Base-by-base conservation (phyloP, 1,140 invertebrate species). In the Euschistus heros region DNA sequence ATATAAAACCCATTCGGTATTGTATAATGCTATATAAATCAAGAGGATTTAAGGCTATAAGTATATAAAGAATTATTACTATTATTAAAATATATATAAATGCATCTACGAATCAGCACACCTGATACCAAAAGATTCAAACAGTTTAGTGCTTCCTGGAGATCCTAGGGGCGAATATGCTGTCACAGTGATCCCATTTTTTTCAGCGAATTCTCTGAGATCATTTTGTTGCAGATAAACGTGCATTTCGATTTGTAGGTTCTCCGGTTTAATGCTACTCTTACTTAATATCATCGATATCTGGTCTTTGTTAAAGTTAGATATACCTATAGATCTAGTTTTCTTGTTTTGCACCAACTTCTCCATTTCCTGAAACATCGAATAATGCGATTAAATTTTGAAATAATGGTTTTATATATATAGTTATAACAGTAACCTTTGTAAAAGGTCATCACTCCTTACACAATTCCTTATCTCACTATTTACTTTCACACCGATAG, bases 151-250 rank as follows among this genome's bases (percentile, higher is more conserved):
- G 44, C 2, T 84, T 7, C 84, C 87, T 65, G 82, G 67, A 24
- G 71, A 72, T 3, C 80, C 81, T 15, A 84, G 69, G 1, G 82
- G 78, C 18, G 75, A 74, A 68, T 81, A 84, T 2, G 80, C 80
- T 33, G 74, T 77, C 5, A 83, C 67, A 22, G 71, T 67, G 33
- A 83, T 79, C 8, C 72, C 69, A 37, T 75, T 70, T 37, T 71
- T 46, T 50, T 72, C 66, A 70, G 80, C 82, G 66, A 76, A 77
- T 17, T 75, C 72, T 42, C 72, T 66, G 22, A 83, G 69, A 24
- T 73, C 68, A 2, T 72, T 72, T 70, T 83, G 81, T 64, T 80
- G 79, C 47, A 78, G 74, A 68, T 79, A 80, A 0, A 74, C 71
- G 71, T 83, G 79, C 50, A 77, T 70, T 71, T 86, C 70, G 42